Conservation (phyloP, 1,140 invertebrate genomes). For the Euborellia annulipes region DNA sequence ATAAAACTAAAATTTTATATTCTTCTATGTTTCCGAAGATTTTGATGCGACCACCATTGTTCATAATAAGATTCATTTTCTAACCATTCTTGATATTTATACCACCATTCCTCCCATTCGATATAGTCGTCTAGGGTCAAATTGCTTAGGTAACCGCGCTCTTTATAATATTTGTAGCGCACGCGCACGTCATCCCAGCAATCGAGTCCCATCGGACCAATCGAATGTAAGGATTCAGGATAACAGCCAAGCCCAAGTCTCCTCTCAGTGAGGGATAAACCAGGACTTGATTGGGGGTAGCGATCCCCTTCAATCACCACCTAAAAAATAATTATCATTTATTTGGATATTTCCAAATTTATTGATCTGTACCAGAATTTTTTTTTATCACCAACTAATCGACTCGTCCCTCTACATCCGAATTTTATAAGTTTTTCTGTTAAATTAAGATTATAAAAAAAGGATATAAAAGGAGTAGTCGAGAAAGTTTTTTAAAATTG, state of each 20-base stretch:
- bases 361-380: too few relatives aligned
- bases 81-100: conserved; percentile 80
- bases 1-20: too few relatives aligned
- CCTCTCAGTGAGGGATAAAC: conserved; percentile 6
- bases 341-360: too few relatives aligned
- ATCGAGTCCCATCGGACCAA: conserved; percentile 47
- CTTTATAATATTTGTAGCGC: conserved; percentile 72
- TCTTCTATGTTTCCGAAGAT: too few relatives aligned
- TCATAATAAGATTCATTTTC: conserved; percentile 68
- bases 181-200: conserved; percentile 75
- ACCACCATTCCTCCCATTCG: conserved; percentile 90
- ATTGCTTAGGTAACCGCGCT: conserved; percentile 62
- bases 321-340: conserved; percentile 18
- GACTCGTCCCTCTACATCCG: too few relatives aligned
- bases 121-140: conserved; percentile 66
- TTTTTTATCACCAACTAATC: too few relatives aligned
- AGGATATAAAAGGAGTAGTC: too few relatives aligned
- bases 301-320: conserved; percentile 16
- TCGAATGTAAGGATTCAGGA: conserved; percentile 44
- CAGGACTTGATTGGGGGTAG: conserved; percentile 18
- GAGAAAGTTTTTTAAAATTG: too few relatives aligned
- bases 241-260: conserved; percentile 38
- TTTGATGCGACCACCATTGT: conserved; percentile 46
- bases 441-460: too few relatives aligned
- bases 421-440: too few relatives aligned